Evolutionary conservation across 2,888 invertebrate genomes (phyloP), one percentile per base, ranked within the genome.

Genomic region (Criorhina ranunculi): DNA sequence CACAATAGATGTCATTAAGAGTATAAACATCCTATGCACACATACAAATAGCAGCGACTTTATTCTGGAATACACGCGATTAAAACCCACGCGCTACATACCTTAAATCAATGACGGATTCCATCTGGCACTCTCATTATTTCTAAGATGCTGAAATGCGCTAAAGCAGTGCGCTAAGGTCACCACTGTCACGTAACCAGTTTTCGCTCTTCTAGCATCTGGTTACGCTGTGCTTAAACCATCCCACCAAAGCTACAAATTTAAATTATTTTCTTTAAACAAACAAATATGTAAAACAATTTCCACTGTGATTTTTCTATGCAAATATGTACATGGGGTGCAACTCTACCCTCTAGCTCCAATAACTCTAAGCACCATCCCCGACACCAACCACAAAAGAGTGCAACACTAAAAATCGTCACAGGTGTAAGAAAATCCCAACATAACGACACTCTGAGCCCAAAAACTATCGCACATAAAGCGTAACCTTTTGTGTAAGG

Each of bases 351-450:
- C 51, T 37, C 40, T 33, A 15, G 19, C 49, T n/a, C 19, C n/a
- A 49, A 12, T 24, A 44, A 29, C 51, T 51, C 33, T 44, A 17
- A 55, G 42, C 31, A 33, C 0, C 11, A 1, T 9, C 1, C 11
- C 49, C 19, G 9, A 8, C 33, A 57, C 70, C 33, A 55, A 53
- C 24, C 67, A 62, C 70, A 55, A 59, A 33, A 62, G 31, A 62
- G 60, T 40, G 64, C 69, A 31, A 49, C 66, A 85, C 70, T 76
- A 85, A 85, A 80, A 79, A 85, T 67, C 75, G 85, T 75, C 80
- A 70, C 85, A 85, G 85, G 85, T 85, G 85, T 80, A 80, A 70
- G 85, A 66, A 85, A 80, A 80, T 85, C 85, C 80, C 59, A 64
- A 75, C 66, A 60, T 80, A 70, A 75, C 80, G 70, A 76, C 70